Evolutionary conservation across 2,888 invertebrate genomes (phyloP).

Genomic region (Idaea aversata): DNA sequence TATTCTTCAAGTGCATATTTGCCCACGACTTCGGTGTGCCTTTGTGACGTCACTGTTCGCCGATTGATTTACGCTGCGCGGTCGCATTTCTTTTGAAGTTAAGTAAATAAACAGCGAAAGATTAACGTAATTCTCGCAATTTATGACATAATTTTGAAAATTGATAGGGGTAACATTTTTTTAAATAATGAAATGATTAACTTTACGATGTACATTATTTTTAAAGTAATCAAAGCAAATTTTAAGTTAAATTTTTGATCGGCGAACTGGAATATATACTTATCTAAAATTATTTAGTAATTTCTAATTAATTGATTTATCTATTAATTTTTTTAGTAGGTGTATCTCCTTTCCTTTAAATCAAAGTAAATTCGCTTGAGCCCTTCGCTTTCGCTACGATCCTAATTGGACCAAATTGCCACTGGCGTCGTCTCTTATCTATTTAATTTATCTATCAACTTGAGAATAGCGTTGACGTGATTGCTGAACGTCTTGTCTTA

Average conservation of each 20-base stretch:
- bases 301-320: not conserved
- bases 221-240: no score
- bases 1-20: conserved; percentile 35
- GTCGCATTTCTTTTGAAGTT: conserved; percentile 18
- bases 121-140: conserved; percentile 15
- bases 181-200: not conserved
- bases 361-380: conserved; percentile 15
- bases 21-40: conserved; percentile 37
- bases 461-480: conserved; percentile 44
- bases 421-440: conserved; percentile 52
- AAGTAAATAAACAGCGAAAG: conserved; percentile 13
- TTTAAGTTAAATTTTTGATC: no score
- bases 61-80: conserved; percentile 32
- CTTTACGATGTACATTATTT: not conserved
- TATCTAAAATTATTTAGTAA: not conserved
- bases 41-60: conserved; percentile 43
- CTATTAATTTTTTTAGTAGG: not conserved
- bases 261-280: not conserved
- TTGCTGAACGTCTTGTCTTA: conserved; percentile 25
- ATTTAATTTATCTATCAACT: conserved; percentile 60
- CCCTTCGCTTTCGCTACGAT: conserved; percentile 35
- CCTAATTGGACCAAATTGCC: conserved; percentile 56
- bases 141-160: conserved; percentile 21
- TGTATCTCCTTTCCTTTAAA: not conserved
- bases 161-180: conserved; percentile 9